Evolutionary conservation across 2,113 vertebrate genomes (phyloP), one percentile per base, ranked within the genome.

Genomic region (Todiramphus saurophagus): DNA sequence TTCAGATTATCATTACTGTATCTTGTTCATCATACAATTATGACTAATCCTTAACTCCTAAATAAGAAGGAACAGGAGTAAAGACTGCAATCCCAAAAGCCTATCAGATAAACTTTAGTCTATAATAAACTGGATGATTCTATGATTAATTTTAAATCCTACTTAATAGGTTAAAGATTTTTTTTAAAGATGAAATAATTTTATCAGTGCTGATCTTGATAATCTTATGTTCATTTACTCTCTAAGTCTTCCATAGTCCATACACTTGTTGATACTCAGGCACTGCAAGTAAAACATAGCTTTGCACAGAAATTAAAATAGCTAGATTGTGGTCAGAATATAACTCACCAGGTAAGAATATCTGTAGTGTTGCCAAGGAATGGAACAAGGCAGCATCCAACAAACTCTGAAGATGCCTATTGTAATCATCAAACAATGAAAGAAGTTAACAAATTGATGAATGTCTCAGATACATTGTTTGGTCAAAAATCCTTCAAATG

Each of bases 251-350:
- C 60, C 60, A 69, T 33, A 69, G 62, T 79, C 39, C 11, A 89
- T 75, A 31, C 33, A 95, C 79, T 87, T 96, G 89, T 88, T 96
- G 89, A 79, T 94, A 93, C 72, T 51, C 83, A 89, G 70, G 33
- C 81, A 83, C 50, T 44, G 79, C 31, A 91, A 81, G 58, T 77
- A 90, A 94, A 94, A 67, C 31, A 53, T 20, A 79, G 24, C 16
- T 81, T 87, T 83, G 37, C 20, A 63, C 51, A 58, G 13, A 85
- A 74, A 35, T 94, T 86, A 90, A 25, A 51, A 67, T 35, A 74
- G 17, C 13, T 74, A 48, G 27, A 68, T 78, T 73, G 51, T 75
- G 19, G 11, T 68, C 58, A 67, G 77, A 97, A 84, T 51, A 51
- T 18, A 90, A 33, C 67, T 76, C 51, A 79, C 43, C 28, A 48